A percentile compares a stretch with the other conserved stretches of the same genome.
Evolutionary conservation across 2,113 vertebrate genomes (phyloP).

Genomic region (Cisticola juncidis): DNA sequence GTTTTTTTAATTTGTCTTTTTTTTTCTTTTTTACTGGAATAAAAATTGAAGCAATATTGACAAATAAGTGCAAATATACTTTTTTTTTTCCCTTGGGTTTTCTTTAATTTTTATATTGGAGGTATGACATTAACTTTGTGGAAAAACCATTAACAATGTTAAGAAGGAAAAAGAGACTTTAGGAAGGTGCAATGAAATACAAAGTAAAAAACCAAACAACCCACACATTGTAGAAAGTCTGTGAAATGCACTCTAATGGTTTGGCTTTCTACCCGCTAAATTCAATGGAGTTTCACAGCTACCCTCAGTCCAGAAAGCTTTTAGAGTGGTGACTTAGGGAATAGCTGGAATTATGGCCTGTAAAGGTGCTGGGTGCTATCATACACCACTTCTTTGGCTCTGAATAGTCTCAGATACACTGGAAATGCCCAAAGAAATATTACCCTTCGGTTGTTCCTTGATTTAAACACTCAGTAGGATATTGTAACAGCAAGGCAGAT

Average conservation of each 20-base stretch:
- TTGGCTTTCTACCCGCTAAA: neutral
- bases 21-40: neutral
- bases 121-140: neutral
- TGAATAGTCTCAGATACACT: neutral
- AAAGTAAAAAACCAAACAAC: neutral
- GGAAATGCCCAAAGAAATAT: neutral
- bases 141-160: neutral
- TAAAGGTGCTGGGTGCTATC: neutral
- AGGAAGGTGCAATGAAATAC: neutral
- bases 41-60: neutral
- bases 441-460: neutral
- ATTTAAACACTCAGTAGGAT: neutral
- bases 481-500: neutral
- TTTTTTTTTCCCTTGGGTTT: rapidly evolving
- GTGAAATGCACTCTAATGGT: neutral
- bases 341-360: neutral
- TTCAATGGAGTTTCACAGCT: neutral
- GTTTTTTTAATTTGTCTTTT: neutral
- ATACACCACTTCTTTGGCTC: neutral
- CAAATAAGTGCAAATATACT: neutral
- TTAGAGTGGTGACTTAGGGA: neutral
- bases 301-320: neutral
- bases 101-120: neutral
- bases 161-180: neutral
- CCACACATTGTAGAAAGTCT: neutral